These are phyloP conservation scores for Neotragus moschatus DNA, from an alignment of 2,113 vertebrate genomes.

Conservation along the genomic window DNA sequence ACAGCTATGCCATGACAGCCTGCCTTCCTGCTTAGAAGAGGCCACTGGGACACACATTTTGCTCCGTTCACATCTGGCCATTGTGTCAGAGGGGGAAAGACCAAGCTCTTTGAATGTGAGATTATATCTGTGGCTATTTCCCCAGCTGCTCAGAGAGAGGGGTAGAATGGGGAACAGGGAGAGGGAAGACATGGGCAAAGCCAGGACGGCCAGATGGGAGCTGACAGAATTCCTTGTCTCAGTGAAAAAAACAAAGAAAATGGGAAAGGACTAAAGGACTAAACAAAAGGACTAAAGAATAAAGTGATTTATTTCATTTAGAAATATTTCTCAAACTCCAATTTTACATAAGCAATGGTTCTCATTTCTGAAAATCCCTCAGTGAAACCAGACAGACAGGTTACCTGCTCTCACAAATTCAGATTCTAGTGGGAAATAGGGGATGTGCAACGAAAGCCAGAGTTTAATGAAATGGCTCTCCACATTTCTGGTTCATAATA, in stretches of 20 bases:
- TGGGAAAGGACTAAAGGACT: too few species aligned
- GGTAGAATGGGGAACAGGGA: background rate
- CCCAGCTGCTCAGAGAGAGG: background rate
- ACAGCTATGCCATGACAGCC: background rate
- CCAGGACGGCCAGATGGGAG: background rate
- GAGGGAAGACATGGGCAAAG: background rate
- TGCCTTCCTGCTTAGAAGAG: background rate
- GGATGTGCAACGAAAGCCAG: background rate
- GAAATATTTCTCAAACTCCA: background rate
- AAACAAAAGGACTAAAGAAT: background rate
- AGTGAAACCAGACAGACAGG: background rate
- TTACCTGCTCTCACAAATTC: background rate
- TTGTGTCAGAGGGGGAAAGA: background rate
- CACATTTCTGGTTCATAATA: background rate
- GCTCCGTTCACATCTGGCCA: background rate
- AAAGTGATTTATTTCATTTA: background rate
- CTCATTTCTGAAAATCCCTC: background rate
- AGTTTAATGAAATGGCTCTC: background rate
- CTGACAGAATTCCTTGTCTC: background rate
- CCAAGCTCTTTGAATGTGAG: background rate
- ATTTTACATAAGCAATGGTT: background rate
- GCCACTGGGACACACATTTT: background rate
- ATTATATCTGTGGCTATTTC: constrained; percentile 16
- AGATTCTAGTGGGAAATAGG: background rate
- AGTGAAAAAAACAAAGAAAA: background rate